Evolutionary conservation across 2,888 invertebrate species (phyloP).

Genomic region (Drosophila merina): DNA sequence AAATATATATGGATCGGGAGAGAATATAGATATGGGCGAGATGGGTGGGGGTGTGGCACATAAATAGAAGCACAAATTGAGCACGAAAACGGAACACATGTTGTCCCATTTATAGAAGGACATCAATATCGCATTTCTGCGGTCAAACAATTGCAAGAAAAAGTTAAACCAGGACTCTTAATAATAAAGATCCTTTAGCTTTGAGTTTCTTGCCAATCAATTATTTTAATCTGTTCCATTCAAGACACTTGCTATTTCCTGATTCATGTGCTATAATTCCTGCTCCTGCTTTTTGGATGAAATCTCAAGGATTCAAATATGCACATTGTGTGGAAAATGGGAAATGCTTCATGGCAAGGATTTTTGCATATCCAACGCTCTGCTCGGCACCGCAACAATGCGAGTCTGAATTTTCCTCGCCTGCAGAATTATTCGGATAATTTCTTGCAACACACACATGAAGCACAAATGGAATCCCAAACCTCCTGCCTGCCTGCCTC

Average conservation of each 20-base stretch:
- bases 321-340: background rate
- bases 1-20: background rate
- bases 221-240: background rate
- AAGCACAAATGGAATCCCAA: constrained; percentile 12
- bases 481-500: background rate
- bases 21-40: background rate
- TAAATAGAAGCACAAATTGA: constrained; percentile 11
- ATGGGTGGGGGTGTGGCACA: background rate
- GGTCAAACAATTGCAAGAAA: background rate
- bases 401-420: constrained; percentile 9
- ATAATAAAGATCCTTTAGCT: too few species aligned
- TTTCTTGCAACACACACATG: constrained; percentile 20
- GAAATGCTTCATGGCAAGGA: constrained; percentile 8
- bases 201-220: background rate
- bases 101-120: background rate
- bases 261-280: background rate
- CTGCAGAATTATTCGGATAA: constrained; percentile 18
- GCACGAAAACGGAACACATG: constrained; percentile 7
- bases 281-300: background rate
- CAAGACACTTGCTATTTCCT: background rate
- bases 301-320: constrained; percentile 6
- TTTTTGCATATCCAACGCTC: constrained; percentile 15
- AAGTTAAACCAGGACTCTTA: too few species aligned
- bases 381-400: constrained; percentile 9
- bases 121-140: background rate